Evolutionary conservation across 2,113 vertebrate genomes (phyloP).

Genomic region (Indicator indicator): DNA sequence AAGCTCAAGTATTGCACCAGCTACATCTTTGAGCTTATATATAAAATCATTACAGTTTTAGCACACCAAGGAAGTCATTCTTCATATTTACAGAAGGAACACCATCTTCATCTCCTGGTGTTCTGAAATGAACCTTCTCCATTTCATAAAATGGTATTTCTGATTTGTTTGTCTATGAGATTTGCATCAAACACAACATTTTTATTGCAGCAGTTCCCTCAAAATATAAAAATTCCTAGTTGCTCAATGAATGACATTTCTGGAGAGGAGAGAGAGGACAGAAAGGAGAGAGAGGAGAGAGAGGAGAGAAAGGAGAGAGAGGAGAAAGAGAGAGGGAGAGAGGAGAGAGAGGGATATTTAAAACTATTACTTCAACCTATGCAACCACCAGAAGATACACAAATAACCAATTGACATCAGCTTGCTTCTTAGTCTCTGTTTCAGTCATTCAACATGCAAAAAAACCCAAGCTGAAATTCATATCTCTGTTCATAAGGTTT

Average conservation of each 20-base stretch:
- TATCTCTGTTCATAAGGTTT: not conserved
- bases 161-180: not conserved
- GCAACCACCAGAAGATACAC: not conserved
- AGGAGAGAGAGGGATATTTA: not conserved
- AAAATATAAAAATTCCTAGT: not conserved
- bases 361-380: not conserved
- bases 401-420: not conserved
- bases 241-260: not conserved
- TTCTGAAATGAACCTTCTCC: not conserved
- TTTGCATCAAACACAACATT: not conserved
- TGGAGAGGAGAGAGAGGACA: not conserved
- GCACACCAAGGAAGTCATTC: not conserved
- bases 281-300: no score
- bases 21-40: not conserved
- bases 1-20: not conserved
- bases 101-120: not conserved
- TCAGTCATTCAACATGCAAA: not conserved
- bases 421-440: not conserved
- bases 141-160: not conserved
- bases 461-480: not conserved
- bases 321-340: no score
- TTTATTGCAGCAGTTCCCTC: not conserved
- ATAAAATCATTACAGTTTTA: not conserved
- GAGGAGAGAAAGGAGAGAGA: no score
- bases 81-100: not conserved